These are phyloP conservation scores for Galaxea fascicularis DNA, from an alignment of 92 coral and sea anemone genomes.

Conservation along the genomic window DNA sequence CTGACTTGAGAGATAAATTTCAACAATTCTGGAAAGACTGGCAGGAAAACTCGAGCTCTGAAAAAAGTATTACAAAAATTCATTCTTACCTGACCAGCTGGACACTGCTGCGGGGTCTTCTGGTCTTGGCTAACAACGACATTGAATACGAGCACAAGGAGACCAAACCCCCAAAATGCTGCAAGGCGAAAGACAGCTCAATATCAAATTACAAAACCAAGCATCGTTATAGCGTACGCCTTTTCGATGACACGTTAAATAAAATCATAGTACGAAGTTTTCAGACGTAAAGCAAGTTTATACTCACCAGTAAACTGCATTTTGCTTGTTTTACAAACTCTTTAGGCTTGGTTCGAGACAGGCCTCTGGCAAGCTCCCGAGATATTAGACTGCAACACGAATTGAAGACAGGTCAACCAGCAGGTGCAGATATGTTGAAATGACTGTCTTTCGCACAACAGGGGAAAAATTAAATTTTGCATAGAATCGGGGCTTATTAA, in stretches of 20 bases:
- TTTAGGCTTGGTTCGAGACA: not conserved
- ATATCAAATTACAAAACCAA: too few species aligned
- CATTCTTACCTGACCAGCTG: not conserved
- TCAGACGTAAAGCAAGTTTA: too few species aligned
- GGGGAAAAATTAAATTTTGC: not conserved
- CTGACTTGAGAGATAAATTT: not conserved
- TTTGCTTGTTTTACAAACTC: not conserved
- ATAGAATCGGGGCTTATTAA: not conserved
- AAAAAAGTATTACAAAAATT: not conserved
- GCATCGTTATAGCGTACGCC: not conserved
- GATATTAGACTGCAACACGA: not conserved
- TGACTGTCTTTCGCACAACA: not conserved
- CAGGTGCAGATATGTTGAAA: not conserved
- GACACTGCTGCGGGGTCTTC: not conserved
- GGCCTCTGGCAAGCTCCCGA: not conserved
- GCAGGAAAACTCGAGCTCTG: not conserved
- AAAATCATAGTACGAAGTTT: not conserved
- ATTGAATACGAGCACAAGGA: not conserved
- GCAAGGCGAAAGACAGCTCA: not conserved
- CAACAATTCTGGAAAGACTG: not conserved
- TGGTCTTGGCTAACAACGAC: not conserved
- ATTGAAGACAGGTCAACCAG: not conserved
- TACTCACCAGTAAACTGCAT: slow-evolving; percentile 14
- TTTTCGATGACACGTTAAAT: not conserved
- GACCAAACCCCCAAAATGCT: slow-evolving; percentile 5